These are phyloP conservation scores for Callithrix jacchus DNA, from an alignment of 2,113 vertebrate species.

Conservation along the genomic window DNA sequence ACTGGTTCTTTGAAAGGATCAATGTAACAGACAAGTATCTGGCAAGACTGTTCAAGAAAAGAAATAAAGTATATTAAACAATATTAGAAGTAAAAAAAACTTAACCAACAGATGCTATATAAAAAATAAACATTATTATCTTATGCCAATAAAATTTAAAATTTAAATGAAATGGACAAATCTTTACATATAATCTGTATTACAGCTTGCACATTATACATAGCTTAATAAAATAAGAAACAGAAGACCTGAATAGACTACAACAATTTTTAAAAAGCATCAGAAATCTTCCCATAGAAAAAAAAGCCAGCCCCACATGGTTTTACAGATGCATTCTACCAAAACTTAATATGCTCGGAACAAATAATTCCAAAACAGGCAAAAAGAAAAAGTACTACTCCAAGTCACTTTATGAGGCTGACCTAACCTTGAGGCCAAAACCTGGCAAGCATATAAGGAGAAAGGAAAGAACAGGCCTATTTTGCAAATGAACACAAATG, in stretches of 20 bases:
- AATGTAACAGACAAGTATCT: not conserved
- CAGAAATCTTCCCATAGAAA: not conserved
- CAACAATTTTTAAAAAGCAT: constrained; percentile 6
- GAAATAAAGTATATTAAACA: not conserved
- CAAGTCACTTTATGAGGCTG: not conserved
- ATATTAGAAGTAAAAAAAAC: not conserved
- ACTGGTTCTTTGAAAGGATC: not conserved
- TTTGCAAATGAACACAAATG: not conserved
- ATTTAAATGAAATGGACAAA: not conserved
- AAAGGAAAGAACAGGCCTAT: not conserved
- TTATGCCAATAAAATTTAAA: not conserved
- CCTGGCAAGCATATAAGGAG: not conserved
- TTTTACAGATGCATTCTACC: not conserved
- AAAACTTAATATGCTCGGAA: constrained; percentile 23
- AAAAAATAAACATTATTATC: not conserved
- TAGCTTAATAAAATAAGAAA: not conserved
- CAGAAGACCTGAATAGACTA: not conserved
- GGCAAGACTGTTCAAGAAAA: not conserved
- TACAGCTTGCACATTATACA: not conserved
- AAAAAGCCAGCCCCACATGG: not conserved
- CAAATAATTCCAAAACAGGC: not conserved
- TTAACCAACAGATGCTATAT: not conserved
- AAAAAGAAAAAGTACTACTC: not conserved
- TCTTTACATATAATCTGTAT: not conserved
- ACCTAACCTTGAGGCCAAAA: not conserved